Evolutionary conservation across 2,113 vertebrate genomes (phyloP).

Genomic region (Chaetorhynchus papuensis): DNA sequence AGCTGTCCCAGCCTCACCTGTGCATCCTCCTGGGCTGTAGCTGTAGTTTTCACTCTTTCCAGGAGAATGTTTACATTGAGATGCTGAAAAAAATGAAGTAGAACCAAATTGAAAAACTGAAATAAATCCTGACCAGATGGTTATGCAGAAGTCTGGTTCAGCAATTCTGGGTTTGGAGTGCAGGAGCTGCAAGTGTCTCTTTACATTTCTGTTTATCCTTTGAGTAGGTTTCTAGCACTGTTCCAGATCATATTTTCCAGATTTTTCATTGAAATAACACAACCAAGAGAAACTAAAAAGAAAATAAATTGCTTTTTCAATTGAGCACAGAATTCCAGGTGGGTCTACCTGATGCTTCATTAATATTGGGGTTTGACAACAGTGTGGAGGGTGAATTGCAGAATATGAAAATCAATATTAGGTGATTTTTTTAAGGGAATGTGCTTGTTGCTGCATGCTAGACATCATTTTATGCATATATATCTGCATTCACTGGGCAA

Average conservation of each 20-base stretch:
- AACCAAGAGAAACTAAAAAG: background rate
- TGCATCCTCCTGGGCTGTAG: background rate
- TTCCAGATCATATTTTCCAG: background rate
- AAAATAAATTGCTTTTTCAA: accelerated
- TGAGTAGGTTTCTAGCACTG: background rate
- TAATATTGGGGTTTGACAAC: background rate
- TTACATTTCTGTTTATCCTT: background rate
- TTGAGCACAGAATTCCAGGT: background rate
- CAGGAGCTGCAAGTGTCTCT: background rate
- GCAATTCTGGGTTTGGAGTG: background rate
- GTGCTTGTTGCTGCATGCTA: background rate
- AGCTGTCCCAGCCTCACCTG: background rate
- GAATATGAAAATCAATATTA: background rate
- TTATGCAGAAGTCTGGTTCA: background rate
- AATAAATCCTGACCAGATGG: background rate
- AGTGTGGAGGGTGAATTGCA: background rate
- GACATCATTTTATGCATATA: background rate
- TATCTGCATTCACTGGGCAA: background rate
- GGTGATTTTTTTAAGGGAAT: background rate
- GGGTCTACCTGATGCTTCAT: background rate
- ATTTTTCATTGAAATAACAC: background rate
- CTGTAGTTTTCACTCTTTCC: background rate
- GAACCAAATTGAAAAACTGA: background rate
- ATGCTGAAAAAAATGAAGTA: background rate
- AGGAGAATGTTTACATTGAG: background rate